A percentile compares a stretch with the other conserved stretches of the same genome.
These are phyloP conservation scores for Netelia inedita DNA, from an alignment of 2,888 invertebrate species.

Conservation along the genomic window DNA sequence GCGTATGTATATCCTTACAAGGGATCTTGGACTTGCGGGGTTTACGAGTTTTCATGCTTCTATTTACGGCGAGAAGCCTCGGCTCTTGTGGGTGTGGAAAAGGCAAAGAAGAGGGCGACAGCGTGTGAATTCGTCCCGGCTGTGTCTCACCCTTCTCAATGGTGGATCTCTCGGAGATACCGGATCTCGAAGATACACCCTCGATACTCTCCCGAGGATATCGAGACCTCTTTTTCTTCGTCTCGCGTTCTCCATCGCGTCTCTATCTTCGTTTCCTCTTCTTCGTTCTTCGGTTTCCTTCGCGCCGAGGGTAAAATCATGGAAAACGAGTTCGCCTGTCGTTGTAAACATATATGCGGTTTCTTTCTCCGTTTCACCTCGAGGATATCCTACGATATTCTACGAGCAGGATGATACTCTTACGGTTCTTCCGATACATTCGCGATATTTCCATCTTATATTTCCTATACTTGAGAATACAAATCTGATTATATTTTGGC, in stretches of 20 bases:
- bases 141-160: slow-evolving; percentile 47
- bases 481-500: not conserved
- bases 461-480: not conserved
- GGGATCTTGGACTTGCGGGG: slow-evolving; percentile 21
- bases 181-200: slow-evolving; percentile 36
- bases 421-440: not conserved
- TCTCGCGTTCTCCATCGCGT: slow-evolving; percentile 26
- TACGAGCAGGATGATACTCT: slow-evolving; percentile 31
- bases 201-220: slow-evolving; percentile 40
- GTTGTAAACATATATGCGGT: not conserved
- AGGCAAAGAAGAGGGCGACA: not conserved
- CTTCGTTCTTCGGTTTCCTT: slow-evolving; percentile 44
- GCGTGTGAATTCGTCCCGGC: slow-evolving; percentile 45
- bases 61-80: slow-evolving; percentile 46
- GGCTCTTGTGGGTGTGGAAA: slow-evolving; percentile 9
- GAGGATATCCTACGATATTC: slow-evolving; percentile 21
- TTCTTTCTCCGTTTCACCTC: slow-evolving; percentile 24
- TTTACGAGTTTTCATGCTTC: slow-evolving; percentile 46
- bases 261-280: slow-evolving; percentile 44
- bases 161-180: slow-evolving; percentile 32
- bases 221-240: slow-evolving; percentile 19
- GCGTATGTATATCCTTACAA: slow-evolving; percentile 1
- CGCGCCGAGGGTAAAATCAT: slow-evolving; percentile 30
- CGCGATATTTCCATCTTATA: not conserved
- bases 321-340: slow-evolving; percentile 33